These are phyloP conservation scores for Drosophila silvestris DNA, from an alignment of 2,888 invertebrate species.

Conservation along the genomic window DNA sequence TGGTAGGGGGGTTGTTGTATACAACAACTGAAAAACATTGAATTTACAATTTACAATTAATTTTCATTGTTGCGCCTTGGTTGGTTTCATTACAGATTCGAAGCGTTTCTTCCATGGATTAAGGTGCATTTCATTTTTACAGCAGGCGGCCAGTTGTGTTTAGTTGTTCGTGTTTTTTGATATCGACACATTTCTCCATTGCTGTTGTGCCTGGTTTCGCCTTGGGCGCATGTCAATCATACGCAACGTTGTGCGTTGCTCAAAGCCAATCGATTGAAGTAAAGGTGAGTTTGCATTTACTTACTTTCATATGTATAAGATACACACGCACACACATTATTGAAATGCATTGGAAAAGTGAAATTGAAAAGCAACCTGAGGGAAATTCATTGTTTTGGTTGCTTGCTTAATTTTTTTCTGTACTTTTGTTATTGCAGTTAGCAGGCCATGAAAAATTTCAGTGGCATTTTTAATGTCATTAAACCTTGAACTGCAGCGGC, in stretches of 20 bases:
- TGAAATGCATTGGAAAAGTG: constrained; percentile 32
- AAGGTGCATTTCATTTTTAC: constrained; percentile 58
- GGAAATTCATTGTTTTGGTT: constrained; percentile 21
- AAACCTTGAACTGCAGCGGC: constrained; percentile 34
- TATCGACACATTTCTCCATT: constrained; percentile 46
- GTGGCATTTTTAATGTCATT: constrained; percentile 33
- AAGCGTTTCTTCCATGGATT: constrained; percentile 57
- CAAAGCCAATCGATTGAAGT: constrained; percentile 39
- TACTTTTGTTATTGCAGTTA: constrained; percentile 1
- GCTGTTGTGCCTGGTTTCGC: constrained; percentile 23
- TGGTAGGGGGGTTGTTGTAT: not conserved
- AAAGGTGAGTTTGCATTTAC: constrained; percentile 64
- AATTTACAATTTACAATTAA: constrained; percentile 47
- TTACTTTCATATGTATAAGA: not conserved
- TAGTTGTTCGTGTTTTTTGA: constrained; percentile 15
- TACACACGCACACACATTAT: not conserved
- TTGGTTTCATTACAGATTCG: constrained; percentile 70
- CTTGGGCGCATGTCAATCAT: constrained; percentile 65
- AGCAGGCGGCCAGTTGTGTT: constrained; percentile 48
- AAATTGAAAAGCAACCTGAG: constrained; percentile 30
- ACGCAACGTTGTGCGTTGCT: constrained; percentile 64
- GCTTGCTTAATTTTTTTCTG: not conserved
- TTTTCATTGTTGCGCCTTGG: constrained; percentile 51
- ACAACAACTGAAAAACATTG: constrained; percentile 31
- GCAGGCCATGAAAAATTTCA: constrained; percentile 11